A percentile compares a stretch with the other conserved stretches of the same genome.
Conservation (phyloP, 2,113 vertebrate genomes). For the Dascyllus trimaculatus region DNA sequence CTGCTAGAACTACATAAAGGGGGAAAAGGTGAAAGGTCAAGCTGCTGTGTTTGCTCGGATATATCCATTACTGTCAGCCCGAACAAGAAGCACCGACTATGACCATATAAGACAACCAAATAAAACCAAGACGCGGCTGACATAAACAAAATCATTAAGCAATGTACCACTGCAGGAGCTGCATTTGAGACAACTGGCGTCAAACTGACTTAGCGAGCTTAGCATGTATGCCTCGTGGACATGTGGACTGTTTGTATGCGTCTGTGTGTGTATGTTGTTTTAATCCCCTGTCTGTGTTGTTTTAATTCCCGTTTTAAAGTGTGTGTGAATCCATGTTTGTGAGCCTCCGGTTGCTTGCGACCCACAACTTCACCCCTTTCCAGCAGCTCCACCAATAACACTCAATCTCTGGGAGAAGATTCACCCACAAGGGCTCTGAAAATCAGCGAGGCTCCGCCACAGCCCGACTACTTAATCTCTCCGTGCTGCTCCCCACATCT, state of each 20-base stretch:
- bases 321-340: slow-evolving; percentile 33
- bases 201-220: slow-evolving; percentile 56
- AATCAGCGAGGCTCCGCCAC: slow-evolving; percentile 49
- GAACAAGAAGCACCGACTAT: slow-evolving; percentile 33
- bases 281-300: slow-evolving; percentile 56
- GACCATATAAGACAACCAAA: slow-evolving; percentile 30
- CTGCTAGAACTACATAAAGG: slow-evolving; percentile 7
- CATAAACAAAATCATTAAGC: slow-evolving; percentile 44
- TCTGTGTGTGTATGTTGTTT: slow-evolving; percentile 37
- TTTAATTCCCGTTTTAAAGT: slow-evolving; percentile 57
- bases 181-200: slow-evolving; percentile 52
- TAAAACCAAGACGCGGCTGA: slow-evolving; percentile 11
- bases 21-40: slow-evolving; percentile 41
- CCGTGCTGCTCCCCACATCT: slow-evolving; percentile 40
- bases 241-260: slow-evolving; percentile 35
- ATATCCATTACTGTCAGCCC: slow-evolving; percentile 28
- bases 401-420: slow-evolving; percentile 56
- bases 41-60: slow-evolving; percentile 45
- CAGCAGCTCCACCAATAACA: slow-evolving; percentile 53
- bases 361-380: slow-evolving; percentile 63
- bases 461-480: slow-evolving; percentile 53
- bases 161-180: slow-evolving; percentile 25
- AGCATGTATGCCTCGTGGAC: slow-evolving; percentile 42
- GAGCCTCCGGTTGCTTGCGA: slow-evolving; percentile 46
- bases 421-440: slow-evolving; percentile 51